Base-by-base conservation (phyloP, 2,888 invertebrate genomes). In the Agrochola litura region DNA sequence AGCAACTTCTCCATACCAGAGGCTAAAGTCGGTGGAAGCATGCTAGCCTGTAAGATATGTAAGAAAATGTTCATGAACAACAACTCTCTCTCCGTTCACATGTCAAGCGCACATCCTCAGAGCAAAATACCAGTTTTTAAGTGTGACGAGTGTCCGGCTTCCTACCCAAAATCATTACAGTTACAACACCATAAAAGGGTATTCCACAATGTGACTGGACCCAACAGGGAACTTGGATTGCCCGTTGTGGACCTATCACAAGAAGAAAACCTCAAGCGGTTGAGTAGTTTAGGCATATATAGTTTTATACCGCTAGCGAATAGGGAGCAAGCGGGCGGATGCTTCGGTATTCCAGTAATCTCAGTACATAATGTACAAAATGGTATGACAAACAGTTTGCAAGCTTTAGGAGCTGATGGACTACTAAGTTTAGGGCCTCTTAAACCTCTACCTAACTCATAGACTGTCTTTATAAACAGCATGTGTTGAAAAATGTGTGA, bases 281-380 rank as follows among this genome's bases (percentile, higher is more conserved):
- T 98, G 19, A 97, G 97, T 82, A 97, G 94, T 90, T 95, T 98
- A 89, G 98, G 98, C 63, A 98, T 98, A 82, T 97, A 97, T 89
- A 98, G 97, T 94, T 98, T 97, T 93, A 98, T 98, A 88, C 98
- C 98, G 0, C 91, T 98, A 81, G 97, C 98, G 3, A 97, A 97
- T 86, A 94, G 97, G 41, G 97, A 97, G 78, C 97, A 97, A 81
- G 94, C 97, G 0, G 97, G 97, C 58, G 97, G 98, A 8, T 97
- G 97, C 80, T 98, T 98, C 86, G 98, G 98, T 19, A 96, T 98
- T 73, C 98, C 98, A 2, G 97, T 98, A 77, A 97, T 98, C 72
- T 97, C 98, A 2, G 97, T 97, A 70, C 97, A 98, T 88, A 97
- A 97, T 81, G 97, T 97, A 78, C 96, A 97, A 80, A 97, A 97